Percentiles rank a stretch among this genome's conserved stretches.
These are phyloP conservation scores for Dascyllus trimaculatus DNA, from an alignment of 2,113 vertebrate genomes.

Conservation along the genomic window DNA sequence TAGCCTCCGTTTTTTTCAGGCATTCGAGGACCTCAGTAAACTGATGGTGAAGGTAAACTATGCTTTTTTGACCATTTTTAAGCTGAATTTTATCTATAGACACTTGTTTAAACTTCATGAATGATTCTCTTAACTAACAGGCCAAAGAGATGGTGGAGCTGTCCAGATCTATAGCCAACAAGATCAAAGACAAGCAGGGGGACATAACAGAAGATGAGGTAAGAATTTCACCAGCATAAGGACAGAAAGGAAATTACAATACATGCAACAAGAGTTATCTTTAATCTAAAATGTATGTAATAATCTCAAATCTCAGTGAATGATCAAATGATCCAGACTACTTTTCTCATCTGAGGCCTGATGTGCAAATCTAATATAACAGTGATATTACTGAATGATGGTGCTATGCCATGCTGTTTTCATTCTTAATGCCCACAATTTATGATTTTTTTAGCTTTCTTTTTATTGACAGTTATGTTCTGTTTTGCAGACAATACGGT, in stretches of 20 bases:
- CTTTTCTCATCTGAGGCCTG: too few relatives aligned
- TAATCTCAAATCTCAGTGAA: too few relatives aligned
- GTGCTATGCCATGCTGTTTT: not conserved
- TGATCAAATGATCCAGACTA: too few relatives aligned
- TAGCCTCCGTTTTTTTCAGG: constrained; percentile 81
- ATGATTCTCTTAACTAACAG: constrained; percentile 78
- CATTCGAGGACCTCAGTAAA: constrained; percentile 98
- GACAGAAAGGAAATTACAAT: not conserved
- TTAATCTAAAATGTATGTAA: too few relatives aligned
- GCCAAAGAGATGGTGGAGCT: constrained; percentile 99
- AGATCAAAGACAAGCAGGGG: constrained; percentile 99
- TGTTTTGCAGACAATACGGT: constrained; percentile 91
- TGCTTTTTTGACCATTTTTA: not conserved
- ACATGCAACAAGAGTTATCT: too few relatives aligned
- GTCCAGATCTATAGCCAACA: constrained; percentile 96
- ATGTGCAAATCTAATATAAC: too few relatives aligned
- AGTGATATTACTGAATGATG: too few relatives aligned
- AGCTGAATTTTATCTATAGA: not conserved
- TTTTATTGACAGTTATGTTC: constrained; percentile 12
- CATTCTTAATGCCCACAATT: not conserved
- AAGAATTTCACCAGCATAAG: constrained; percentile 30
- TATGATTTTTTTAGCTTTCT: not conserved
- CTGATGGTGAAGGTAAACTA: constrained; percentile 96
- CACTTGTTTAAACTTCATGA: constrained; percentile 11
- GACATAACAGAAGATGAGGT: constrained; percentile 99